Base-by-base conservation (phyloP, 2,113 vertebrate genomes). In the Perca schrenkii region DNA sequence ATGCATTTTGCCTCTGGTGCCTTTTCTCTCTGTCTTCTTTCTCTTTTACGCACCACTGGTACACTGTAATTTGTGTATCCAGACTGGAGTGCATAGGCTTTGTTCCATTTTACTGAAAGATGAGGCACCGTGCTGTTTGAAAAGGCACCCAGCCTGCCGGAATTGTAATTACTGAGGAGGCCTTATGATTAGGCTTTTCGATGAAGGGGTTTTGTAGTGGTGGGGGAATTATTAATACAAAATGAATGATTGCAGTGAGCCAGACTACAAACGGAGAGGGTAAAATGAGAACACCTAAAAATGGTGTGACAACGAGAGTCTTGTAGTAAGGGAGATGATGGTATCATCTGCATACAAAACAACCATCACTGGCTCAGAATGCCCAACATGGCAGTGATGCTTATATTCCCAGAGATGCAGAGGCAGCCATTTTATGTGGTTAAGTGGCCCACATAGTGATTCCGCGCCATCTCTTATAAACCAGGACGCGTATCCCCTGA, bases 401-500 rank as follows among this genome's bases (percentile, higher is more conserved):
- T 66, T 73, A 43, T 77, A 36, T 61, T 77, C 60, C 73, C 69
- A 76, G 64, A 77, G 74, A 80, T 79, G 56, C 49, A 46, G 47
- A 79, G 54, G 80, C 80, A 86, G 86, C 83, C 88, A 86, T 91
- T 92, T 89, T 90, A 74, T 84, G 71, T 83, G 82, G 73, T 74
- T 89, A 93, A 91, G 81, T 92, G 89, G 87, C 81, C 85, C 90
- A 88, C 87, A 91, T 86, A 85, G 91, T 64, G 57, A 80, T 80
- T 80, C 75, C 22, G 57, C 67, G 12, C 90, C 88, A 91, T 91
- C 79, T 77, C 87, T 93, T 92, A 91, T 86, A 91, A 93, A 93
- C 89, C 87, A 57, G 92, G 89, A 91, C 80, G 22, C 49, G 68
- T 86, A 90, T 90, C 79, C 90, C 92, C 88, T 85, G 89, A 92